Evolutionary conservation across 2,888 invertebrate genomes (phyloP), one percentile per base, ranked within the genome.

Genomic region (Andrena fulva): DNA sequence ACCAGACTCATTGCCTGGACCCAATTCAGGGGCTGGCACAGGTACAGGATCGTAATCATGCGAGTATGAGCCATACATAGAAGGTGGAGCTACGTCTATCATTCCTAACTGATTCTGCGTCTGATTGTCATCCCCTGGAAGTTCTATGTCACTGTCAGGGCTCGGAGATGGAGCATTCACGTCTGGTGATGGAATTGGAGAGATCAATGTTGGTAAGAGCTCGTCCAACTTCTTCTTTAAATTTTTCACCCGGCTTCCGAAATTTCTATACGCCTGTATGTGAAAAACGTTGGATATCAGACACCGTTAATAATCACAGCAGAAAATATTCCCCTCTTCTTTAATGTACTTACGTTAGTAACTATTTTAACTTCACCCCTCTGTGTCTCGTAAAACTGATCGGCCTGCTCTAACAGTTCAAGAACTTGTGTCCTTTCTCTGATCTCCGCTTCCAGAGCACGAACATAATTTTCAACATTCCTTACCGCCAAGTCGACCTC

Each of bases 301-400:
- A 33, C 12, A 16, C 62, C 35, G 48, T 67, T 4, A 1, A 7
- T 0, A 50, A 8, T 2, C 8, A 6, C 59, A 52, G 27, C 2
- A 5, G 7, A 70, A 27, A 12, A 0, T 31, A 60, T 10, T 10
- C 60, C 5, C 12, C 29, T 27, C 7, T 12, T 31, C 4, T 24
- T 42, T 35, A n/a, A 42, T 20, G 8, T 69, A 96, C 97, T 96
- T 94, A 99, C 99, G 95, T 98, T 98, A 79, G 98, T 97, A 33
- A 99, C 99, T 83, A 99, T 97, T 95, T 98, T 98, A 16, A 99
- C 99, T 95, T 99, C 99, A 6, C 97, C 97, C 81, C 97, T 95
- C 93, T 99, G 99, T 24, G 97, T 97, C 56, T 97, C 97, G 93
- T 99, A 98, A 94, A 98, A 98, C 82, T 97, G 96, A 89, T 97